phyloP scores from a whole-genome alignment of 1,140 invertebrate genomes.

The Helicoverpa zea region DNA sequence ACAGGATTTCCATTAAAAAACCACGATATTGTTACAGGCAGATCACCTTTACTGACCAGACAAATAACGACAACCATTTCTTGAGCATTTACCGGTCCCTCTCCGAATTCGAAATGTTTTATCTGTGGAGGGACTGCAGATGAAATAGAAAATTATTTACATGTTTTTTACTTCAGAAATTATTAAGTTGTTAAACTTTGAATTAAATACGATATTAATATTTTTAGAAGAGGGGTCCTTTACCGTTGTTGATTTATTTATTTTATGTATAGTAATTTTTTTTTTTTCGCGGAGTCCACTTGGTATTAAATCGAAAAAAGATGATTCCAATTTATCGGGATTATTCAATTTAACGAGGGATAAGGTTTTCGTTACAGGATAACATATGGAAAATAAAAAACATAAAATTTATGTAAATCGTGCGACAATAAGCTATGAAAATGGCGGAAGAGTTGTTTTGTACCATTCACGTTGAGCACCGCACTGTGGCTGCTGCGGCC shows the following conservation, averaged over 20 bases:
- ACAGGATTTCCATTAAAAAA: slow-evolving; percentile 87
- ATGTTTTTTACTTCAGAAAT: not conserved
- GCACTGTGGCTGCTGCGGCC: slow-evolving; percentile 88
- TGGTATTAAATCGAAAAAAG: no score
- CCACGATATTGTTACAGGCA: slow-evolving; percentile 89
- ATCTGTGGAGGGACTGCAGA: slow-evolving; percentile 88
- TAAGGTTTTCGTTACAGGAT: slow-evolving; percentile 57
- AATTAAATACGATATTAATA: no score
- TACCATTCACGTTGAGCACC: slow-evolving; percentile 88
- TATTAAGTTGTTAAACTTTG: not conserved
- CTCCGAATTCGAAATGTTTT: slow-evolving; percentile 88
- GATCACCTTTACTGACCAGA: slow-evolving; percentile 89
- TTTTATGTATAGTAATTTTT: no score
- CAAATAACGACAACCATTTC: slow-evolving; percentile 88
- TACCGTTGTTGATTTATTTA: no score
- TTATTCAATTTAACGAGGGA: not conserved
- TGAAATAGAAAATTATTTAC: slow-evolving; percentile 59
- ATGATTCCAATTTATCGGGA: not conserved
- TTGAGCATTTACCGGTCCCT: slow-evolving; percentile 87
- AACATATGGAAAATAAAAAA: slow-evolving; percentile 70
- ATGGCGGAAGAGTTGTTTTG: slow-evolving; percentile 29
- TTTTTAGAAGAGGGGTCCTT: no score
- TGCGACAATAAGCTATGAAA: slow-evolving; percentile 56
- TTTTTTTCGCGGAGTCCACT: no score
- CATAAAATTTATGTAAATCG: slow-evolving; percentile 52